These are phyloP conservation scores for Lacerta agilis DNA, from an alignment of 2,797 vertebrate genomes.

Conservation along the genomic window DNA sequence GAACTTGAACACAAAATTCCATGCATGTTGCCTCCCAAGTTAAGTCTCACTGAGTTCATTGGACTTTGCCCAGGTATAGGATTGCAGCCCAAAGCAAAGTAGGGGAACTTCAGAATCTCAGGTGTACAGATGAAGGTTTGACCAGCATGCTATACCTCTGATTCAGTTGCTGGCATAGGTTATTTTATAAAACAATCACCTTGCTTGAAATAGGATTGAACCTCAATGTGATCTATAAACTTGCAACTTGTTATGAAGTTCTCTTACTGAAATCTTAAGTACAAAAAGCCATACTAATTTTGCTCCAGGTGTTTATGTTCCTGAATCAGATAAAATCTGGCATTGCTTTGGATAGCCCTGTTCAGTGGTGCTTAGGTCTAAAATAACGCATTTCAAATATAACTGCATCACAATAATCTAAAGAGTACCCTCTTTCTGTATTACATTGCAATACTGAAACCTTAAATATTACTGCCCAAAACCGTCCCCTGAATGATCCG, in stretches of 20 bases:
- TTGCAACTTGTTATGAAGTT: neutral
- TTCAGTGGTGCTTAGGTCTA: slow-evolving; percentile 17
- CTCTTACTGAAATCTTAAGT: neutral
- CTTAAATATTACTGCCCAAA: too few species aligned
- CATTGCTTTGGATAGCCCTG: neutral
- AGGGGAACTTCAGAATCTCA: neutral
- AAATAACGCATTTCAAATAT: slow-evolving; percentile 22
- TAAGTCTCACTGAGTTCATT: neutral
- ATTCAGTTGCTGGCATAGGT: neutral
- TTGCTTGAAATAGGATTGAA: neutral
- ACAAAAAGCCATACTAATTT: neutral
- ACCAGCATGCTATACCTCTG: neutral
- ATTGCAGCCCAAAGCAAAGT: neutral
- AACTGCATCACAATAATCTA: slow-evolving; percentile 43
- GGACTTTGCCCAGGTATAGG: neutral
- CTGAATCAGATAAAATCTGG: slow-evolving; percentile 15
- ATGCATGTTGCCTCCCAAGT: neutral
- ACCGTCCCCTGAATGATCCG: slow-evolving; percentile 16
- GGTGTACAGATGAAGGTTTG: neutral
- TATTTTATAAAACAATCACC: neutral
- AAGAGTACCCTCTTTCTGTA: slow-evolving; percentile 27
- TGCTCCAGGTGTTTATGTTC: accelerated
- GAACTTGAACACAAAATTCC: neutral
- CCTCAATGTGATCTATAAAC: neutral
- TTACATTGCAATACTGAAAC: too few species aligned